A percentile compares a stretch with the other conserved stretches of the same genome.
Conservation (phyloP, 1,140 invertebrate species). For the Eueides isabella region DNA sequence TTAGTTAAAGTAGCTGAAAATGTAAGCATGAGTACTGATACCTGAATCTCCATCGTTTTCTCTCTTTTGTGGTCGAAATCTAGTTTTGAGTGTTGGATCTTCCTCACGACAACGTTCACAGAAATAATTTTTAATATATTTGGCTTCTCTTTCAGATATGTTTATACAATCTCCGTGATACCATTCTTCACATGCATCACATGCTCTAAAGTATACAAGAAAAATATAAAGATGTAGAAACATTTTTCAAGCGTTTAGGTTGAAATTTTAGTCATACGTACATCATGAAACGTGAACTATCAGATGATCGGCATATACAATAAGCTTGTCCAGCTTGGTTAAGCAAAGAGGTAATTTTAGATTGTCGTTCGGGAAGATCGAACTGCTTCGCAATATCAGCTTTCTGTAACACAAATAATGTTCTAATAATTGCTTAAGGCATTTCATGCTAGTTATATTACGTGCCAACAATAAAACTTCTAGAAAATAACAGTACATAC, state of each 20-base stretch:
- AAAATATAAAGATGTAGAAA: neutral
- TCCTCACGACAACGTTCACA: constrained; percentile 93
- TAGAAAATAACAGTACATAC: constrained; percentile 53
- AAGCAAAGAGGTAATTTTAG: constrained; percentile 94
- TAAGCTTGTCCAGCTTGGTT: constrained; percentile 95
- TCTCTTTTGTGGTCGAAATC: constrained; percentile 87
- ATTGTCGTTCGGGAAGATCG: constrained; percentile 93
- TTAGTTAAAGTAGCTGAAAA: neutral
- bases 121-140: constrained; percentile 96
- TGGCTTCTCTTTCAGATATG: constrained; percentile 95
- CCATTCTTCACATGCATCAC: constrained; percentile 99
- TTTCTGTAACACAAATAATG: constrained; percentile 83
- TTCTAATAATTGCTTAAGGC: neutral
- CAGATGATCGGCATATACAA: constrained; percentile 96
- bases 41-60: constrained; percentile 82
- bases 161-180: constrained; percentile 99
- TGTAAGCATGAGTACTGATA: constrained; percentile 21
- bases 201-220: constrained; percentile 84
- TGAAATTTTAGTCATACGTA: constrained; percentile 75
- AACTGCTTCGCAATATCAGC: constrained; percentile 96
- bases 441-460: neutral
- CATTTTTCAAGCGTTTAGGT: too few species aligned
- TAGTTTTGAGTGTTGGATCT: constrained; percentile 91
- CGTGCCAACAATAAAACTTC: neutral
- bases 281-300: constrained; percentile 98